phyloP scores from a whole-genome alignment of 2,888 invertebrate genomes.

The Brenthis ino region DNA sequence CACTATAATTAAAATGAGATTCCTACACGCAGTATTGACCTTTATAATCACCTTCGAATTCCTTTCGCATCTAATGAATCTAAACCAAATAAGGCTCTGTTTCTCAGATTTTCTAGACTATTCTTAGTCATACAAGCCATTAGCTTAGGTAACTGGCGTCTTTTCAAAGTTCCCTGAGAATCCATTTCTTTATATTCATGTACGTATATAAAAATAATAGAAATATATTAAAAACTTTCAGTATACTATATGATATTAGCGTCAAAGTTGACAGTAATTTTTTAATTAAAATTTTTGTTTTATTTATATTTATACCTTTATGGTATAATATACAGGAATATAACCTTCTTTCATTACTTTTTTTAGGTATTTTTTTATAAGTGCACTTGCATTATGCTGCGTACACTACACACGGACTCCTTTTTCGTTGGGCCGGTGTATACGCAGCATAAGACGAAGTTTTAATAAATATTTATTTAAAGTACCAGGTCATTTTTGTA shows the following conservation, averaged over 20 bases:
- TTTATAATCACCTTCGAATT: conserved; percentile 61
- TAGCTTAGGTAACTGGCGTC: conserved; percentile 64
- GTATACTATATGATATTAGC: not conserved
- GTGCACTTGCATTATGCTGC: no score
- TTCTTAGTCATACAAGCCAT: conserved; percentile 72
- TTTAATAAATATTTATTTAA: no score
- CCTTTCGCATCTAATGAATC: conserved; percentile 65
- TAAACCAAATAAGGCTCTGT: conserved; percentile 59
- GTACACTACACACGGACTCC: no score
- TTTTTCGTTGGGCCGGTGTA: no score
- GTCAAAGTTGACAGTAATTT: conserved; percentile 11
- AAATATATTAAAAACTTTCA: conserved; percentile 1
- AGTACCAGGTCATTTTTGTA: no score
- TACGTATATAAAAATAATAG: not conserved
- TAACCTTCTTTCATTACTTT: no score
- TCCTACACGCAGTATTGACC: not conserved
- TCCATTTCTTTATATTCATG: conserved; percentile 28
- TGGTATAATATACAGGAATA: no score
- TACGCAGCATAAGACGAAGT: no score
- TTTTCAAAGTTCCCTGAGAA: conserved; percentile 40
- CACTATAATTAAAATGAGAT: no score
- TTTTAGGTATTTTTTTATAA: no score
- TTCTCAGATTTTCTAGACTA: conserved; percentile 67
- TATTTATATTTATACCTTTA: no score
- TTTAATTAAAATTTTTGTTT: not conserved